Base-by-base conservation (phyloP, 2,888 invertebrate genomes). In the Nomada fucata region DNA sequence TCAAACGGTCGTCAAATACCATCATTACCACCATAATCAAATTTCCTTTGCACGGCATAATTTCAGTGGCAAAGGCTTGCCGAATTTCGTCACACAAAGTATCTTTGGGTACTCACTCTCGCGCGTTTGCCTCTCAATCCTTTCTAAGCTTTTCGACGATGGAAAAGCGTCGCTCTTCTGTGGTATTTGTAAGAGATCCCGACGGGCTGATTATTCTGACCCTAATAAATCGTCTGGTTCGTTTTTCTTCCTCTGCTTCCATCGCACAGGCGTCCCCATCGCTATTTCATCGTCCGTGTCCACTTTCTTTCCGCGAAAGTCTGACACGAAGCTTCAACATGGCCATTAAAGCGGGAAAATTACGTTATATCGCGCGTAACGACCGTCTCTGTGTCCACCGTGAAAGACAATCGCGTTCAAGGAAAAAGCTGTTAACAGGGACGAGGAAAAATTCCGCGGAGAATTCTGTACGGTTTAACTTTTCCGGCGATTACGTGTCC, bases 331-430 rank as follows among this genome's bases (percentile, higher is more conserved):
- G 61, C 69, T 84, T 82, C 79, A 86, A 84, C 86, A 63, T 70
- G 87, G 83, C 84, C 86, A 82, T 90, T 90, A 90, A 89, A 83
- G 79, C 81, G 44, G 83, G 71, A 76, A 89, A 89, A 90, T 89
- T 88, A 84, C 88, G 78, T 90, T 89, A 88, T 81, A 88, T 85
- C 84, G 84, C 85, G 82, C 78, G 76, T 76, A 86, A 87, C 86
- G 87, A 73, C 69, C 83, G 79, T 53, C 76, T 52, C 79, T 74
- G 83, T 69, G 75, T 81, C 73, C 69, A 67, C 23, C 55, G 64
- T 42, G 70, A 52, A 61, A 60, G 83, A 84, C 84, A 85, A 85
- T 87, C 79, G 77, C 63, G 73, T 23, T 68, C 57, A 61, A 67
- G 65, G 77, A 73, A 80, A 84, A 83, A 79, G 76, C 86, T 81